Evolutionary conservation across 2,113 vertebrate species (phyloP).

Genomic region (Mustela lutreola): DNA sequence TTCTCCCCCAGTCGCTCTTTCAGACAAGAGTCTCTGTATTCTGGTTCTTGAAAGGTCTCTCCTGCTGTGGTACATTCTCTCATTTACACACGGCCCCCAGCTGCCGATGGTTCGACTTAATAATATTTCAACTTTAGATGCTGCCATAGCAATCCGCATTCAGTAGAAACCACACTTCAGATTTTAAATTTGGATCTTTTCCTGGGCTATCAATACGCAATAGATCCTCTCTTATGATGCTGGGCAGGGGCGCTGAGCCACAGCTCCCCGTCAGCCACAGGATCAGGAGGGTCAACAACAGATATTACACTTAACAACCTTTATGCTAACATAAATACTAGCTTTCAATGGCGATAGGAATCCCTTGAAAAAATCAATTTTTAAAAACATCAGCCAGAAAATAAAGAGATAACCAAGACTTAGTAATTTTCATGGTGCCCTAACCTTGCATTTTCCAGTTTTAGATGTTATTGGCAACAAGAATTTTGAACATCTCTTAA

Average conservation of each 20-base stretch:
- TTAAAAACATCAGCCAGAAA: background rate
- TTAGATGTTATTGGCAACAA: background rate
- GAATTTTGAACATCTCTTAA: conserved; percentile 7
- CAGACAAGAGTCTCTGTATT: background rate
- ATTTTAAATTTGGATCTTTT: background rate
- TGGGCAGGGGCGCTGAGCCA: background rate
- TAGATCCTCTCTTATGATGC: background rate
- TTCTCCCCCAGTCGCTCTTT: background rate
- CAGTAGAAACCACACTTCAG: background rate
- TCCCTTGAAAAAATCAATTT: background rate
- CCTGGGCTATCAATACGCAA: background rate
- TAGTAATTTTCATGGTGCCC: conserved; percentile 23
- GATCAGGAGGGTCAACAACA: background rate
- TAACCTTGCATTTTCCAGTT: background rate
- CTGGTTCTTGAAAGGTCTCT: background rate
- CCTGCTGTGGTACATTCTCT: background rate
- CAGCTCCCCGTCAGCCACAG: background rate
- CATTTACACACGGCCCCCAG: background rate
- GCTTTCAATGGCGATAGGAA: background rate
- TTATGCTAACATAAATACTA: background rate
- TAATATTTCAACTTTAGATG: background rate
- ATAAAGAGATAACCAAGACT: background rate
- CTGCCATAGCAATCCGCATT: background rate
- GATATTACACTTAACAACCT: background rate
- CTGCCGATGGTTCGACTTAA: background rate